Evolutionary conservation across 2,888 invertebrate species (phyloP).

Genomic region (Dolomedes plantarius): DNA sequence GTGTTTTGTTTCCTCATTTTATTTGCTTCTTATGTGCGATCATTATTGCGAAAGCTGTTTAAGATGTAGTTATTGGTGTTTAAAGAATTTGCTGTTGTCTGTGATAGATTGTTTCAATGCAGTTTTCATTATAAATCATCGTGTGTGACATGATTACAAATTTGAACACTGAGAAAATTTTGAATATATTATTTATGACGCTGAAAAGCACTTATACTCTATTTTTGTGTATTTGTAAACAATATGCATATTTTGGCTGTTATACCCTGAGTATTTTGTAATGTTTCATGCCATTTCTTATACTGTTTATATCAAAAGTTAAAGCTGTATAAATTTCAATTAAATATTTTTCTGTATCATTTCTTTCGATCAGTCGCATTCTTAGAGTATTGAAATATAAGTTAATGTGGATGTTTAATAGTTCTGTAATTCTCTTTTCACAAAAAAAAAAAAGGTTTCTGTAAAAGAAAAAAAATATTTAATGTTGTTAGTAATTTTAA

Average conservation of each 20-base stretch:
- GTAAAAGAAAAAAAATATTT: no score
- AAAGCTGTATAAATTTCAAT: no score
- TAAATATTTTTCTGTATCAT: background rate
- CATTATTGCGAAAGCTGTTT: background rate
- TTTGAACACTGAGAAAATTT: slow-evolving; percentile 38
- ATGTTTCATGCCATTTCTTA: slow-evolving; percentile 38
- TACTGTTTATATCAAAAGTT: slow-evolving; percentile 1
- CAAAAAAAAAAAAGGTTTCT: no score
- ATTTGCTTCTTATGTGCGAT: background rate
- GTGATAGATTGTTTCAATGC: slow-evolving; percentile 67
- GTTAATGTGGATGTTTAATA: slow-evolving; percentile 57
- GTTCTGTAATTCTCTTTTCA: slow-evolving; percentile 30
- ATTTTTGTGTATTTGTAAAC: slow-evolving; percentile 70
- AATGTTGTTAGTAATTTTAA: slow-evolving; percentile 23
- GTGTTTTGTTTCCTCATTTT: slow-evolving; percentile 5
- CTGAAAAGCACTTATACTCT: slow-evolving; percentile 44
- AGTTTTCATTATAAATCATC: slow-evolving; percentile 43
- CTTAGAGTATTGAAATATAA: background rate
- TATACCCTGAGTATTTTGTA: slow-evolving; percentile 62
- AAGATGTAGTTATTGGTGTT: slow-evolving; percentile 28
- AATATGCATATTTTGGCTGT: slow-evolving; percentile 52
- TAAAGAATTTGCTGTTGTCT: slow-evolving; percentile 65
- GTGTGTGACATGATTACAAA: slow-evolving; percentile 36
- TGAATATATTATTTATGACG: slow-evolving; percentile 56
- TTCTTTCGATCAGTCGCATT: background rate